Percentiles rank a stretch among this genome's conserved stretches.
These are phyloP conservation scores for Orthonyx spaldingii DNA, from an alignment of 2,113 vertebrate species.

Conservation along the genomic window DNA sequence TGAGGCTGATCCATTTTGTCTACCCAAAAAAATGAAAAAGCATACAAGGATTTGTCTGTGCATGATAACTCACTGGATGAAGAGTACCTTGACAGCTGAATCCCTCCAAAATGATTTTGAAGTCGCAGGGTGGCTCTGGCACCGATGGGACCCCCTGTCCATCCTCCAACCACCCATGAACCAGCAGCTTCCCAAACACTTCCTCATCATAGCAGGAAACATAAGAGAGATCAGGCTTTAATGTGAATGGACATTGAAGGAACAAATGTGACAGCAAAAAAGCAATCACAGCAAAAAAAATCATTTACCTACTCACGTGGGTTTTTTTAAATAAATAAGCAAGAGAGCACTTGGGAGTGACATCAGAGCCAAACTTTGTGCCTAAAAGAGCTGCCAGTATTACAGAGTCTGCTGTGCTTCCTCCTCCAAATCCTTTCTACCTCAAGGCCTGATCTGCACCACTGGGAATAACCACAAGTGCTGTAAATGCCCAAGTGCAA, in stretches of 20 bases:
- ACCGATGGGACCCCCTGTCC: background rate
- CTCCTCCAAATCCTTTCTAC: background rate
- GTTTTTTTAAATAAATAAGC: background rate
- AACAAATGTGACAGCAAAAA: conserved; percentile 9
- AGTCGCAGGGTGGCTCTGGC: background rate
- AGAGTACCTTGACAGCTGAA: background rate
- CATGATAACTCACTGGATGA: background rate
- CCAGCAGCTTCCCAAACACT: background rate
- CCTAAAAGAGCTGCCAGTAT: background rate
- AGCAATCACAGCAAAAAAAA: background rate
- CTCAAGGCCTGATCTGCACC: background rate
- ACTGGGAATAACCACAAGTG: background rate
- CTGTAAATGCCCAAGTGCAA: background rate
- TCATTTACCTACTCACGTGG: background rate
- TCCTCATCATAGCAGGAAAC: background rate
- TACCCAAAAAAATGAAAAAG: background rate
- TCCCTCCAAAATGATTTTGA: background rate
- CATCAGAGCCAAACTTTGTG: background rate
- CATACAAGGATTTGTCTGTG: background rate
- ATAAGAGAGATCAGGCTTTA: background rate
- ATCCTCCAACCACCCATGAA: background rate
- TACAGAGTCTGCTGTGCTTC: background rate
- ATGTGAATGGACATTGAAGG: background rate
- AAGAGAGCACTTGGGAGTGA: background rate
- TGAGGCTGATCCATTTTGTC: background rate